These are phyloP conservation scores for Pachyseris speciosa DNA, from an alignment of 64 coral and sea anemone species.

Conservation along the genomic window DNA sequence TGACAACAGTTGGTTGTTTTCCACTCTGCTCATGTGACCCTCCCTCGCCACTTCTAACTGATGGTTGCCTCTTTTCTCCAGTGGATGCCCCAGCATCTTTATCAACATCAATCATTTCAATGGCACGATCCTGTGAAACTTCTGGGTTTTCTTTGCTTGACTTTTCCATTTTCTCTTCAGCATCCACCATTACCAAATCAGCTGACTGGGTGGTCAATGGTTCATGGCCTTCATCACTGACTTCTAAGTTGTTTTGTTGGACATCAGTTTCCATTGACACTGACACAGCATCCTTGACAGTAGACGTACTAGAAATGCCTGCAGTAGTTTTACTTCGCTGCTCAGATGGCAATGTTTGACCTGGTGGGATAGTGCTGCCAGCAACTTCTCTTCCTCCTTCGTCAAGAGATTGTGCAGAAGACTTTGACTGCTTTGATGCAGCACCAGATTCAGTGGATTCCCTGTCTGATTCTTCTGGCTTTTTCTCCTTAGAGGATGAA, in stretches of 20 bases:
- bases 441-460: not conserved
- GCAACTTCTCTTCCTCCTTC: not conserved
- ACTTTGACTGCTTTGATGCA: not conserved
- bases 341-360: not conserved
- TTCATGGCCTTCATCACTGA: not conserved
- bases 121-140: not conserved
- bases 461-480: not conserved
- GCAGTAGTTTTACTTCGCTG: not conserved
- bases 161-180: not conserved
- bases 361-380: not conserved
- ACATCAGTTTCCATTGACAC: not conserved
- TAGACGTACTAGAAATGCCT: not conserved
- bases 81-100: not conserved
- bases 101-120: not conserved
- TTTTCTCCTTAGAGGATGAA: not conserved
- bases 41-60: not conserved
- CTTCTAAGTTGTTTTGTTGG: not conserved
- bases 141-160: not conserved
- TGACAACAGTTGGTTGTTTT: not conserved
- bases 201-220: not conserved
- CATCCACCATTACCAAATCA: slow-evolving; percentile 6
- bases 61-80: not conserved
- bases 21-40: not conserved
- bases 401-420: not conserved
- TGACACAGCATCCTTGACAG: not conserved